These are phyloP conservation scores for Ictalurus furcatus DNA, from an alignment of 2,113 vertebrate species.

Conservation along the genomic window DNA sequence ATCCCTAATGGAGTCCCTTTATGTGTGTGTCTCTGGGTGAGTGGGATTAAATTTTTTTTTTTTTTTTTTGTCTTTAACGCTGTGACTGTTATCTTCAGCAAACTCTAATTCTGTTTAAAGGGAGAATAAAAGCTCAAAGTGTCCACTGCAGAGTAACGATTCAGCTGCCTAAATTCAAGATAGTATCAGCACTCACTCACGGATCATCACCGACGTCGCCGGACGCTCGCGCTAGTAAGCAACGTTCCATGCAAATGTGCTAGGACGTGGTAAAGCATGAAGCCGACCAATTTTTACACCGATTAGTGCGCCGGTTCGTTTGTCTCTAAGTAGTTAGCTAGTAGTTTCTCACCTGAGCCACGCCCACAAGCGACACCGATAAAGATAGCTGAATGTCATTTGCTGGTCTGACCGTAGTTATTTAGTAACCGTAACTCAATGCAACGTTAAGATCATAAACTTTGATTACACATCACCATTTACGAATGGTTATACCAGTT, in stretches of 20 bases:
- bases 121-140: neutral
- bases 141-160: neutral
- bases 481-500: neutral
- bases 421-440: neutral
- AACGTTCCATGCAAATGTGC: neutral
- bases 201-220: neutral
- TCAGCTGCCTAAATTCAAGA: neutral
- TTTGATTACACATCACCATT: neutral
- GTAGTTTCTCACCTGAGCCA: neutral
- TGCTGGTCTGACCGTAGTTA: neutral
- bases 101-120: neutral
- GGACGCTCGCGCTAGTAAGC: neutral
- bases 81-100: conserved; percentile 47
- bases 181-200: neutral
- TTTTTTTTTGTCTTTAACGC: conserved; percentile 39
- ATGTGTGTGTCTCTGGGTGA: conserved; percentile 52
- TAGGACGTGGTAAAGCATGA: neutral
- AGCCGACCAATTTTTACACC: neutral
- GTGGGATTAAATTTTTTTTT: conserved; percentile 48
- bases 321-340: no score
- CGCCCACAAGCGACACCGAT: neutral
- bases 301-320: no score
- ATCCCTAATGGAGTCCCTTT: neutral
- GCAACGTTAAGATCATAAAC: neutral
- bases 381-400: neutral